Conservation (phyloP, 2,797 vertebrate genomes). For the Danio choprae region DNA sequence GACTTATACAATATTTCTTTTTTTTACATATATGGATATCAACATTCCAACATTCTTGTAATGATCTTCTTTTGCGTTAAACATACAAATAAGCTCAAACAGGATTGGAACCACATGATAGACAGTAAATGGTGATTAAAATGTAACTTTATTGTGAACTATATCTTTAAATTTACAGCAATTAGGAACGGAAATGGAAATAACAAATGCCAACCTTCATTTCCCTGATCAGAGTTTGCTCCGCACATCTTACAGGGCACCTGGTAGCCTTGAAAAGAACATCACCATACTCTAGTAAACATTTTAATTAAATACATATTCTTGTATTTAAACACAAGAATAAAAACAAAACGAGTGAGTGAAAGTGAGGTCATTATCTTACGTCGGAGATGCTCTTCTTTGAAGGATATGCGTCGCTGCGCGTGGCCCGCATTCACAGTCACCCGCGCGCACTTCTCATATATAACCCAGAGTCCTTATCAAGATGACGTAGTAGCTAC, state of each 20-base stretch:
- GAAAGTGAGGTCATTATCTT: background rate
- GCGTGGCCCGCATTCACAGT: background rate
- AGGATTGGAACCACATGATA: too few species aligned
- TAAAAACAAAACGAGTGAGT: background rate
- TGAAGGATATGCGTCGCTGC: background rate
- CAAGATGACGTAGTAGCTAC: constrained; percentile 44
- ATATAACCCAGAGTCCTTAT: constrained; percentile 39
- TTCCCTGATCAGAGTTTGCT: constrained; percentile 56
- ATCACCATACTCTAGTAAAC: background rate
- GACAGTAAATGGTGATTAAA: too few species aligned
- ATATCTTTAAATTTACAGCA: too few species aligned
- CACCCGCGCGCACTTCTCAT: constrained; percentile 25
- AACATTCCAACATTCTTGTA: too few species aligned
- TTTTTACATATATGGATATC: too few species aligned
- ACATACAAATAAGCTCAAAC: too few species aligned
- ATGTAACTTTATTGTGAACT: too few species aligned
- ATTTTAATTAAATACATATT: background rate
- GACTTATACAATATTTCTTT: too few species aligned
- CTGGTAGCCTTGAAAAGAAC: background rate
- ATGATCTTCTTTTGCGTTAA: too few species aligned
- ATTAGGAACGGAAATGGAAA: background rate
- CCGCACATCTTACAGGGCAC: constrained; percentile 65
- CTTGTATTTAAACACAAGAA: background rate
- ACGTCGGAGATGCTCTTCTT: background rate
- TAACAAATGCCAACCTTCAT: constrained; percentile 64